These are phyloP conservation scores for Puntigrus tetrazona DNA, from an alignment of 2,113 vertebrate species.

Conservation along the genomic window DNA sequence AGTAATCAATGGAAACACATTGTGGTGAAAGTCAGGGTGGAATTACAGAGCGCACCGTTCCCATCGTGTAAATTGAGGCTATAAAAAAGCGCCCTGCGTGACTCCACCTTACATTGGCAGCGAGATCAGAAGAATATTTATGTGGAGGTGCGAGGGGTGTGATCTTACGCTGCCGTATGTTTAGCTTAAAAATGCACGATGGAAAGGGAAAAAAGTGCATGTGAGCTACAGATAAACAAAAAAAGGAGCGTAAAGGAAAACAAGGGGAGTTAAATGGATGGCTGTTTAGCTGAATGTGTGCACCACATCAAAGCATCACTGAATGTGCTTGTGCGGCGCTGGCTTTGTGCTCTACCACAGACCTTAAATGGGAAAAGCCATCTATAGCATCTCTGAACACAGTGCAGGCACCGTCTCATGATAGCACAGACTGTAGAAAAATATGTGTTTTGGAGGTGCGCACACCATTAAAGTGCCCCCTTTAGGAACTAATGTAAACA, in stretches of 20 bases:
- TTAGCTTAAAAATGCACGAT: slow-evolving; percentile 3
- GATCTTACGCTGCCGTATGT: neutral
- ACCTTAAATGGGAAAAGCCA: slow-evolving; percentile 54
- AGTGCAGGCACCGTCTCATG: slow-evolving; percentile 63
- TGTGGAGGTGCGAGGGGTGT: slow-evolving; percentile 27
- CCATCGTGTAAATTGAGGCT: slow-evolving; percentile 27
- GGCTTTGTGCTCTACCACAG: slow-evolving; percentile 36
- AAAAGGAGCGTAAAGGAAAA: slow-evolving; percentile 21
- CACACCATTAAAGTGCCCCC: slow-evolving; percentile 60
- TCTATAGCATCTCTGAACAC: slow-evolving; percentile 59
- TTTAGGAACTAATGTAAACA: slow-evolving; percentile 57
- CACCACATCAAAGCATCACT: slow-evolving; percentile 39
- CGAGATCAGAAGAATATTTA: slow-evolving; percentile 26
- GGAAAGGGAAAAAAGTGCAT: slow-evolving; percentile 32
- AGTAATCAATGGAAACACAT: slow-evolving; percentile 3
- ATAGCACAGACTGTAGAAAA: slow-evolving; percentile 63
- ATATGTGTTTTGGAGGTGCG: slow-evolving; percentile 65
- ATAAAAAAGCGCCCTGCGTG: slow-evolving; percentile 8
- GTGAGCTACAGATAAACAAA: slow-evolving; percentile 38
- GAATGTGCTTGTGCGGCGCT: slow-evolving; percentile 14
- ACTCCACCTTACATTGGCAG: slow-evolving; percentile 26
- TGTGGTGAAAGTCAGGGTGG: slow-evolving; percentile 12
- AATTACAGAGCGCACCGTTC: slow-evolving; percentile 5
- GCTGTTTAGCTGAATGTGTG: slow-evolving; percentile 16
- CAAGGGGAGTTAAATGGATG: slow-evolving; percentile 19